A percentile compares a stretch with the other conserved stretches of the same genome.
phyloP scores from a whole-genome alignment of 2,113 vertebrate species.

The Poicephalus gulielmi region DNA sequence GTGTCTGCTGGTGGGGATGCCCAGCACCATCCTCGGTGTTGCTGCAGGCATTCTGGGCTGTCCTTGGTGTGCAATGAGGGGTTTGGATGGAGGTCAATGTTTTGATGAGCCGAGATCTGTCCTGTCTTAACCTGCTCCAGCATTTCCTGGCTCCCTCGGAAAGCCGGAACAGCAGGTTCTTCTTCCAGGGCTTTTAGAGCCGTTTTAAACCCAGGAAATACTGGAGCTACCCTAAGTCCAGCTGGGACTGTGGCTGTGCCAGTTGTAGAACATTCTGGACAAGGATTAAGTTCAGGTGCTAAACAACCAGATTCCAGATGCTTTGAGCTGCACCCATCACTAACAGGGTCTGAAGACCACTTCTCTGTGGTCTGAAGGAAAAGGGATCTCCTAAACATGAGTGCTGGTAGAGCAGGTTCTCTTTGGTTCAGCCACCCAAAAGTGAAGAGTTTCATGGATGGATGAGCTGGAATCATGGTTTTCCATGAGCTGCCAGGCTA shows the following conservation, averaged over 20 bases:
- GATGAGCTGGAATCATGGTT: neutral
- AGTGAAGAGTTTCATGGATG: neutral
- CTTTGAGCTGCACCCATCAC: neutral
- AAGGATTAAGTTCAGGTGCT: neutral
- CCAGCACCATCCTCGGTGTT: neutral
- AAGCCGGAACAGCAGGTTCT: neutral
- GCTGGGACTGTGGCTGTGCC: neutral
- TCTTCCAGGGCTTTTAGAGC: neutral
- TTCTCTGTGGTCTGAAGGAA: neutral
- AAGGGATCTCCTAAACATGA: fast-evolving
- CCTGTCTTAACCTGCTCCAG: neutral
- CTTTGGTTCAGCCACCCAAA: neutral
- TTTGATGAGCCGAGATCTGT: neutral
- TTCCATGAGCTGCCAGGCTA: neutral
- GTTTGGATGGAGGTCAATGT: neutral
- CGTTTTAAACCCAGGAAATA: neutral
- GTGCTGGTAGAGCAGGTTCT: neutral
- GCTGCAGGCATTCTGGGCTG: neutral
- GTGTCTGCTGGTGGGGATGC: neutral
- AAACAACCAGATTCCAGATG: neutral
- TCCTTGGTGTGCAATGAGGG: fast-evolving
- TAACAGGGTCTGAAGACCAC: too few species aligned
- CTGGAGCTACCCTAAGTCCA: neutral
- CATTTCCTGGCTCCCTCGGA: neutral
- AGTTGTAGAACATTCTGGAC: neutral